phyloP scores from a whole-genome alignment of 2,113 vertebrate genomes.

The Neopipo cinnamomea region DNA sequence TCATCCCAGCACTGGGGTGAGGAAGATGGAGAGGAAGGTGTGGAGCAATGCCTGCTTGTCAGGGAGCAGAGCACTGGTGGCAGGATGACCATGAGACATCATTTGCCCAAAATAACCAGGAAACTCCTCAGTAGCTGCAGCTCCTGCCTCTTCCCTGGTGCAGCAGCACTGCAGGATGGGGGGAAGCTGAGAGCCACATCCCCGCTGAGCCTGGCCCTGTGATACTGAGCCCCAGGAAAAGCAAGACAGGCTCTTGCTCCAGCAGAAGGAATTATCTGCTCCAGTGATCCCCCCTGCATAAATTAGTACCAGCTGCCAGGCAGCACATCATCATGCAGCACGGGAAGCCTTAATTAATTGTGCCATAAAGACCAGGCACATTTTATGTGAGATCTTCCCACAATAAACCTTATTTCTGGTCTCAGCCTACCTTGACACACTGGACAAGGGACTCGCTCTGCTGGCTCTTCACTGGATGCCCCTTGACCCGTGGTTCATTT shows the following conservation, averaged over 20 bases:
- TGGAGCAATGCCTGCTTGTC: background rate
- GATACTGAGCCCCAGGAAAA: background rate
- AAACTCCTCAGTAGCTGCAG: background rate
- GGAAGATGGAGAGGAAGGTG: background rate
- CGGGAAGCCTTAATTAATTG: background rate
- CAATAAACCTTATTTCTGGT: too few relatives aligned
- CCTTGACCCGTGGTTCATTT: background rate
- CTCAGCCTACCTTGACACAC: conserved; percentile 79
- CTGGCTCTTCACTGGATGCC: background rate
- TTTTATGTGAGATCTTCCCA: fast-evolving
- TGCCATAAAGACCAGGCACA: background rate
- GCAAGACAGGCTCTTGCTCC: background rate
- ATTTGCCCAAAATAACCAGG: background rate
- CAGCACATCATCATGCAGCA: background rate
- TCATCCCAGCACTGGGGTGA: background rate
- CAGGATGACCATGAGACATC: background rate
- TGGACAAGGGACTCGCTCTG: conserved; percentile 76
- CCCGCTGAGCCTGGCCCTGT: background rate
- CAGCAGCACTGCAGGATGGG: fast-evolving
- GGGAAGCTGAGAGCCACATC: background rate
- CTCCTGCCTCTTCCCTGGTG: background rate
- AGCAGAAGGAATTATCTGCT: background rate
- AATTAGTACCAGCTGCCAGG: background rate
- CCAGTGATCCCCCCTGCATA: background rate
- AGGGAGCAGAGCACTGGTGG: background rate